Conservation (phyloP, 2,797 vertebrate species). For the Serranus cabrilla region DNA sequence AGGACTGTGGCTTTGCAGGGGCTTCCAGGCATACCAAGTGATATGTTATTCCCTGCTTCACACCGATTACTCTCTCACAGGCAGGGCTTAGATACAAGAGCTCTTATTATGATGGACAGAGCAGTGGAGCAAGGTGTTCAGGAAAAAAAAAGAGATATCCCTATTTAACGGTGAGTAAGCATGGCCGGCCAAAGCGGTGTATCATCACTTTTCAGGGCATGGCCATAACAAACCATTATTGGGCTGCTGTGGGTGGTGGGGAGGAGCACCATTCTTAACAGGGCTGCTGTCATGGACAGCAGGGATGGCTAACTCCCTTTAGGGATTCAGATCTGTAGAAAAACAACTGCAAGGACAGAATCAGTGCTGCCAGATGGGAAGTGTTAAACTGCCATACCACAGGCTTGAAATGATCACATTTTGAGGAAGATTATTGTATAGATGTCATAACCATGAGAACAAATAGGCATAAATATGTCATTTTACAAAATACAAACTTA, state of each 20-base stretch:
- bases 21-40: slow-evolving; percentile 72
- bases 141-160: slow-evolving; percentile 66
- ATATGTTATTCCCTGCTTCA: slow-evolving; percentile 81
- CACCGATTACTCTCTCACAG: slow-evolving; percentile 66
- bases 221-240: slow-evolving; percentile 64
- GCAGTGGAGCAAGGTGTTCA: slow-evolving; percentile 70
- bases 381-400: too few species aligned
- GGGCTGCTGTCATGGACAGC: slow-evolving; percentile 31
- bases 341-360: neutral
- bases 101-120: slow-evolving; percentile 81
- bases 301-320: slow-evolving; percentile 23
- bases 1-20: slow-evolving; percentile 75
- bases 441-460: neutral
- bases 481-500: neutral
- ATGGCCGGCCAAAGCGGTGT: slow-evolving; percentile 58
- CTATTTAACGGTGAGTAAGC: slow-evolving; percentile 74
- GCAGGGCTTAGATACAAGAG: slow-evolving; percentile 66
- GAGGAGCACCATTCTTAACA: slow-evolving; percentile 44
- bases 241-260: slow-evolving; percentile 35
- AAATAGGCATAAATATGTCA: neutral
- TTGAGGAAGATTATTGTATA: neutral
- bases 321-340: slow-evolving; percentile 23
- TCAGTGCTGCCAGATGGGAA: neutral
- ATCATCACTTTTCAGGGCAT: slow-evolving; percentile 74
- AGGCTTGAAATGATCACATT: neutral